Evolutionary conservation across 2,797 vertebrate species (phyloP).

Genomic region (Myripristis jacobus): DNA sequence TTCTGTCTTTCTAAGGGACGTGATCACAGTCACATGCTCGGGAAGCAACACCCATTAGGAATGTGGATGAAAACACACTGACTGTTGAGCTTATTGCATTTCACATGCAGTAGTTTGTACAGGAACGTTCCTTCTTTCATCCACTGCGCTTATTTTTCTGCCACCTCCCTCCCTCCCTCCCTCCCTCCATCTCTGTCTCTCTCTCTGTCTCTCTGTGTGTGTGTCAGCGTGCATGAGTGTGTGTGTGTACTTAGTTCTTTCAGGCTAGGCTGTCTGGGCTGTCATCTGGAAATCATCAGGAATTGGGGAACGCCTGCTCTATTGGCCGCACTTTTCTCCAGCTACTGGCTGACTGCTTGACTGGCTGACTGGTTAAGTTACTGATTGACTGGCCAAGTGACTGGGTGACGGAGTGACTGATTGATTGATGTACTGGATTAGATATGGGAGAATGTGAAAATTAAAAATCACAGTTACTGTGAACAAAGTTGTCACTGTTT

Average conservation of each 20-base stretch:
- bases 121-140: conserved; percentile 27
- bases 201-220: conserved; percentile 1
- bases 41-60: conserved; percentile 18
- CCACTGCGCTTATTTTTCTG: conserved; percentile 13
- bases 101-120: conserved; percentile 4
- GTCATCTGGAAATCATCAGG: conserved; percentile 83
- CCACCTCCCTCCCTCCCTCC: conserved; percentile 28
- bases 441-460: too few relatives aligned
- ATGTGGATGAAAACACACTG: conserved; percentile 13
- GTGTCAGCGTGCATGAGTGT: conserved; percentile 9
- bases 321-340: conserved; percentile 56
- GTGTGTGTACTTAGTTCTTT: conserved; percentile 34
- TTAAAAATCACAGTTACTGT: too few relatives aligned
- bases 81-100: conserved; percentile 11
- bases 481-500: too few relatives aligned
- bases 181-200: conserved; percentile 2
- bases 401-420: conserved; percentile 23
- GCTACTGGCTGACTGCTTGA: conserved; percentile 48
- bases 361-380: conserved; percentile 34
- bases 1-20: conserved; percentile 9
- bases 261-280: conserved; percentile 56
- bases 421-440: conserved; percentile 7
- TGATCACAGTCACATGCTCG: conserved; percentile 10
- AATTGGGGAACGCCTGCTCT: conserved; percentile 48
- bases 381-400: not conserved